These are phyloP conservation scores for Chouioia cunea DNA, from an alignment of 2,888 invertebrate species.

Conservation along the genomic window DNA sequence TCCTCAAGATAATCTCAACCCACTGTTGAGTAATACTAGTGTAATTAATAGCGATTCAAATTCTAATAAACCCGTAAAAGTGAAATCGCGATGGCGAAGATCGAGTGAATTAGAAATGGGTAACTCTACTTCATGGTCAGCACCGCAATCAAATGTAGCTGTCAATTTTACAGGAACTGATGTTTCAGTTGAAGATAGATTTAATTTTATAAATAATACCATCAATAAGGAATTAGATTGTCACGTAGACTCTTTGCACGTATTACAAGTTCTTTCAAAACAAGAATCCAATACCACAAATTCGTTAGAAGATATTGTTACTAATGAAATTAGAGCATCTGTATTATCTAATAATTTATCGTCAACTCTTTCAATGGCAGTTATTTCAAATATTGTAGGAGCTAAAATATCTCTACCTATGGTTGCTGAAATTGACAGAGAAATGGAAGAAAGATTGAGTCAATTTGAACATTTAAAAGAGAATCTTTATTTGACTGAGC, in stretches of 20 bases:
- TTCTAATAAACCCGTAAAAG: constrained; percentile 78
- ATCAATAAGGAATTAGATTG: constrained; percentile 11
- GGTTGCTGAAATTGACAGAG: constrained; percentile 71
- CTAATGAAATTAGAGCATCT: neutral
- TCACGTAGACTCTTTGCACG: too few relatives aligned
- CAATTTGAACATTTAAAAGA: constrained; percentile 86
- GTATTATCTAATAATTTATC: constrained; percentile 11
- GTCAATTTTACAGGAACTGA: constrained; percentile 34
- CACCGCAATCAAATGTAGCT: constrained; percentile 53
- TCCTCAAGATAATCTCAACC: constrained; percentile 55
- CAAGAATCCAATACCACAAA: constrained; percentile 33
- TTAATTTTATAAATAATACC: constrained; percentile 35
- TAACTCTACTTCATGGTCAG: constrained; percentile 61
- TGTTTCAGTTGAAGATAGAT: constrained; percentile 17
- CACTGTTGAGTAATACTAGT: constrained; percentile 53
- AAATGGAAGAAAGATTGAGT: constrained; percentile 75
- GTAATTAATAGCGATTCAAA: constrained; percentile 63
- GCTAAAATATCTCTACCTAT: constrained; percentile 63
- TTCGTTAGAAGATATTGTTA: neutral
- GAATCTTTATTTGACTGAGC: constrained; percentile 87
- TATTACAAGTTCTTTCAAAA: constrained; percentile 21
- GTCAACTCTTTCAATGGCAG: constrained; percentile 20
- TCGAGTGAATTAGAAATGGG: constrained; percentile 82
- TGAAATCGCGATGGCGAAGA: constrained; percentile 83
- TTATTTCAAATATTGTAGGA: constrained; percentile 56